Conservation (phyloP, 2,113 vertebrate species). For the Alexandromys fortis region DNA sequence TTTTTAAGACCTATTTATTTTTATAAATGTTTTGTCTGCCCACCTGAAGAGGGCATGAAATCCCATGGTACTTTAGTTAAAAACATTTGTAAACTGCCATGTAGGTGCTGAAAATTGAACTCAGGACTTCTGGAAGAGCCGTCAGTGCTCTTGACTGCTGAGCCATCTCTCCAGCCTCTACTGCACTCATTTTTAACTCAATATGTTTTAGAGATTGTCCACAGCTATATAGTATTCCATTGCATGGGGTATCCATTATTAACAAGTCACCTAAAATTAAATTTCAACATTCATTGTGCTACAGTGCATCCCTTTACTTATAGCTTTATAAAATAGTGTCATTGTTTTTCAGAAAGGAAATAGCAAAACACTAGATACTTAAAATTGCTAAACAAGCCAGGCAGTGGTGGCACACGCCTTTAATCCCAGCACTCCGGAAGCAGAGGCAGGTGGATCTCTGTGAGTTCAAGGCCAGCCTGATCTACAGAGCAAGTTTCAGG, state of each 20-base stretch:
- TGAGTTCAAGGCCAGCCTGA: too few relatives aligned
- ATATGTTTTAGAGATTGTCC: neutral
- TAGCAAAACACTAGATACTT: neutral
- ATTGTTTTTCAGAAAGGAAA: constrained; percentile 26
- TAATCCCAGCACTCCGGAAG: too few relatives aligned
- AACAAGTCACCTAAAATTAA: constrained; percentile 34
- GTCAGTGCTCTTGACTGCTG: neutral
- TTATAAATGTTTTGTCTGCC: neutral
- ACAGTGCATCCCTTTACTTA: neutral
- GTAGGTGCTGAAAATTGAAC: neutral
- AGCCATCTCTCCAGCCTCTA: neutral
- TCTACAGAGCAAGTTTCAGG: too few relatives aligned
- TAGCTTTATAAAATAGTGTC: neutral
- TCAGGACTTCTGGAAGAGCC: neutral
- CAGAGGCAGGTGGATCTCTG: too few relatives aligned
- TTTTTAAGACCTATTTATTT: neutral
- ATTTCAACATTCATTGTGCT: neutral
- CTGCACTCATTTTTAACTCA: neutral
- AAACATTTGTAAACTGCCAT: neutral
- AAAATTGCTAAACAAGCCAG: constrained; percentile 25
- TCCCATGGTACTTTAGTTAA: neutral
- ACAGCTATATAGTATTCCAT: neutral
- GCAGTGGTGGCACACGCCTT: too few relatives aligned
- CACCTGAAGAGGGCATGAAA: neutral
- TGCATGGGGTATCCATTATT: neutral